Conservation (phyloP, 2,888 invertebrate genomes). For the Drosophila rellima region DNA sequence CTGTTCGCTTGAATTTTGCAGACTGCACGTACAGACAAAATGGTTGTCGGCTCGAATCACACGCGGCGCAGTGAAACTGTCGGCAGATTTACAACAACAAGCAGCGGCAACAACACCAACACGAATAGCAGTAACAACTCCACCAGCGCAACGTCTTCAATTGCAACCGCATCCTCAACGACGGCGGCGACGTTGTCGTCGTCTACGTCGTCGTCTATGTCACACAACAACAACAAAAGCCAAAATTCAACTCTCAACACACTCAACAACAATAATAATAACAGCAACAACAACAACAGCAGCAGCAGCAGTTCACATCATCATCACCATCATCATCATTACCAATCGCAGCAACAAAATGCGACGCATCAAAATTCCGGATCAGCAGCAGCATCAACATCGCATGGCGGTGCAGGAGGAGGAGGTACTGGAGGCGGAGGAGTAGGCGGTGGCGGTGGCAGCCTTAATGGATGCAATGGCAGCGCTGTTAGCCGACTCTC, state of each 20-base stretch:
- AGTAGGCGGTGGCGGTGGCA: slow-evolving; percentile 25
- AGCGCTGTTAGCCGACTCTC: slow-evolving; percentile 82
- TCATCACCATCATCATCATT: slow-evolving; percentile 31
- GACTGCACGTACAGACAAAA: slow-evolving; percentile 75
- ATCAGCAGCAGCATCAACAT: slow-evolving; percentile 43
- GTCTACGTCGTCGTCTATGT: slow-evolving; percentile 52
- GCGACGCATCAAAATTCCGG: slow-evolving; percentile 7
- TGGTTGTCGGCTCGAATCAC: slow-evolving; percentile 86
- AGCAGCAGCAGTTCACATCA: slow-evolving; percentile 36
- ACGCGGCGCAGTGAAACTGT: slow-evolving; percentile 85
- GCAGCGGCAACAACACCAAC: slow-evolving; percentile 27
- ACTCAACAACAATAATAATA: slow-evolving; percentile 6
- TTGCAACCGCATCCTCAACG: slow-evolving; percentile 57
- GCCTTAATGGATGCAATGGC: slow-evolving; percentile 80
- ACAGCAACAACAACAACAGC: slow-evolving; percentile 30
- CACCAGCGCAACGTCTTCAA: slow-evolving; percentile 77
- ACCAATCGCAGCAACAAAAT: slow-evolving; percentile 14
- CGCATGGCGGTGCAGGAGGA: slow-evolving; percentile 23
- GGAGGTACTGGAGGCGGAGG: neutral
- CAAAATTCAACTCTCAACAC: slow-evolving; percentile 43
- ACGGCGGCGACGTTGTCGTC: slow-evolving; percentile 61
- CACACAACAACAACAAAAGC: slow-evolving; percentile 64
- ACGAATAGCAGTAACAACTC: slow-evolving; percentile 48
- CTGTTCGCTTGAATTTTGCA: slow-evolving; percentile 26
- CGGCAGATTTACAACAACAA: slow-evolving; percentile 77